These are phyloP conservation scores for Cotesia chilonis DNA, from an alignment of 1,140 invertebrate genomes.

Conservation along the genomic window DNA sequence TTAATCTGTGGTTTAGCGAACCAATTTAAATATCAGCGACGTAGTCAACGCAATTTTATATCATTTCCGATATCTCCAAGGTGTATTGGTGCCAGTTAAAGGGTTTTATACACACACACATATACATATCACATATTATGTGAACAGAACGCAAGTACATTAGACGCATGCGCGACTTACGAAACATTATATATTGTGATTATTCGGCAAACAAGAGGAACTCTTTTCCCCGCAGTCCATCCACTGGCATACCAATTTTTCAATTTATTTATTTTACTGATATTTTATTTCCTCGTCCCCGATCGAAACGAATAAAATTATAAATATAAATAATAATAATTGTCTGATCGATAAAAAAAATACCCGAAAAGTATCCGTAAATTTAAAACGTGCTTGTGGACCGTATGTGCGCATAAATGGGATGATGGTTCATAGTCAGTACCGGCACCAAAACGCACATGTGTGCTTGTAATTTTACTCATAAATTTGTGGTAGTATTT, in stretches of 20 bases:
- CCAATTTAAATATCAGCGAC: conserved; percentile 67
- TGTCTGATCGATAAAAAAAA: neutral
- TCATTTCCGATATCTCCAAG: conserved; percentile 64
- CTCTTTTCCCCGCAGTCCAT: neutral
- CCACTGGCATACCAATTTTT: too few species aligned
- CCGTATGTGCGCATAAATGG: neutral
- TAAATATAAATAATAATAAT: neutral
- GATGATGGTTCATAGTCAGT: neutral
- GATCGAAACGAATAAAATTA: neutral
- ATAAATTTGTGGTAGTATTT: conserved; percentile 11
- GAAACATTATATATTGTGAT: conserved; percentile 2
- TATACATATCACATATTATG: conserved; percentile 1
- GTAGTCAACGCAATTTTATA: conserved; percentile 66
- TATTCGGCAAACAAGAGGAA: conserved; percentile 12
- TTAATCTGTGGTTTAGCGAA: conserved; percentile 67
- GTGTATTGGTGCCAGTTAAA: conserved; percentile 61
- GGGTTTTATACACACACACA: conserved; percentile 35
- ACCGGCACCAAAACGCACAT: conserved; percentile 36
- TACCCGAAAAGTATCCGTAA: neutral
- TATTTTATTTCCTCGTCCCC: neutral
- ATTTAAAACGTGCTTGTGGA: conserved; percentile 15
- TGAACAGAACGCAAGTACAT: conserved; percentile 6
- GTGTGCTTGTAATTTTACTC: conserved; percentile 37
- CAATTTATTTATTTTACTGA: too few species aligned
- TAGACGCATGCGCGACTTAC: conserved; percentile 20